Base-by-base conservation (phyloP, 2,888 invertebrate species). In the Ophonus ardosiacus region DNA sequence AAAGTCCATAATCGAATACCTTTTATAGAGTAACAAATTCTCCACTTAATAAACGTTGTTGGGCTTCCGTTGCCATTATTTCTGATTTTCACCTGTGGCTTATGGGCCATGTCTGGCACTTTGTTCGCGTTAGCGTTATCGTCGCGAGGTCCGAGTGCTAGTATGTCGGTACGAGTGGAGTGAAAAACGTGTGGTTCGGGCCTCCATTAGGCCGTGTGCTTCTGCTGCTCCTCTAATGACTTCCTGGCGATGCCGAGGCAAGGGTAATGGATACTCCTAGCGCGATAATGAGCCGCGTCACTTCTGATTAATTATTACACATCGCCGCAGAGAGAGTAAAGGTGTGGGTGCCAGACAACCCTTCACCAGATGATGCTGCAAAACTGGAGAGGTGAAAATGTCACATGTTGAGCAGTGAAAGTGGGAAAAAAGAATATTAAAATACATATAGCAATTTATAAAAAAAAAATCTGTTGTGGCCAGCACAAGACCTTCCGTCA, bases 251-350 rank as follows among this genome's bases (percentile, higher is more conserved):
- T 68, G 68, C n/a, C 68, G 63, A 59, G 21, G 88, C 89, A 87
- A 31, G 87, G 87, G 89, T 90, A 90, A 90, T 90, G 89, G 90
- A 90, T 89, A 89, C 88, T 89, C 88, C 71, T 84, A 57, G 84
- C 86, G 87, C 88, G 89, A 90, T 90, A 90, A 90, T 90, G 90
- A 90, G 90, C 87, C 88, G 88, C 87, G 87, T 88, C 89, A 87
- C 86, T 87, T 86, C 88, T 89, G 89, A 89, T 89, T 90, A 90
- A 89, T 89, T 90, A 90, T 89, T 89, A 90, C 88, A 88, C 87
- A 88, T 86, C 85, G 82, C 82, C 10, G 51, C 5, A n/a, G 56
- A 18, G 56, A 40, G 1, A 38, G n/a, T n/a, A 7, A 17, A 15
- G 40, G n/a, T 78, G 59, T 59, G n/a, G 18, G 15, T 71, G 71